These are phyloP conservation scores for Lepus townsendii DNA, from an alignment of 2,797 vertebrate genomes.

Conservation along the genomic window DNA sequence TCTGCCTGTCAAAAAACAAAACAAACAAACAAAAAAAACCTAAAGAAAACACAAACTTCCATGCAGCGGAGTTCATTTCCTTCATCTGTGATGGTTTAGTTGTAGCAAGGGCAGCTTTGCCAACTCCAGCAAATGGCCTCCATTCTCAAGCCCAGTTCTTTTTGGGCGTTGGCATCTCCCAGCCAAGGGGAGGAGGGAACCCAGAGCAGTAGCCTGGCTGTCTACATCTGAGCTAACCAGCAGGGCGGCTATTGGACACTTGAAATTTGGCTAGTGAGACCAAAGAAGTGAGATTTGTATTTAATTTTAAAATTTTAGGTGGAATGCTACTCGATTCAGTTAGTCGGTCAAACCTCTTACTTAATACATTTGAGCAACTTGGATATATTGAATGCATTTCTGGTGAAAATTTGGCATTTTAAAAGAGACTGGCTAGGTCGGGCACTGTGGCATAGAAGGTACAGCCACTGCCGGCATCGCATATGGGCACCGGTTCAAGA, in stretches of 20 bases:
- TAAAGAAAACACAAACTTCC: background rate
- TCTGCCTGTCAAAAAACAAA: too few relatives aligned
- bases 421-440: too few relatives aligned
- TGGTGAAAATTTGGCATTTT: background rate
- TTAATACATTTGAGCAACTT: slow-evolving; percentile 1
- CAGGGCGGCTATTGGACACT: background rate
- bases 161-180: background rate
- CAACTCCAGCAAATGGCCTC: background rate
- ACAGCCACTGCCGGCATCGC: too few relatives aligned
- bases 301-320: background rate
- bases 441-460: too few relatives aligned
- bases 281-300: background rate
- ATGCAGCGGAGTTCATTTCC: background rate
- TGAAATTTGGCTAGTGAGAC: background rate
- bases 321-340: background rate
- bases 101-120: background rate
- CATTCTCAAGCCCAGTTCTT: background rate
- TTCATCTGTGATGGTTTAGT: background rate
- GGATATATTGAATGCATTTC: background rate
- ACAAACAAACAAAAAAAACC: too few relatives aligned
- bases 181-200: background rate
- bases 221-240: too few relatives aligned
- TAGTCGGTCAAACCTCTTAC: background rate
- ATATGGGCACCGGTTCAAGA: too few relatives aligned
- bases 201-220: too few relatives aligned